Base-by-base conservation (phyloP, 2,888 invertebrate species). In the Pseudoips prasinana region DNA sequence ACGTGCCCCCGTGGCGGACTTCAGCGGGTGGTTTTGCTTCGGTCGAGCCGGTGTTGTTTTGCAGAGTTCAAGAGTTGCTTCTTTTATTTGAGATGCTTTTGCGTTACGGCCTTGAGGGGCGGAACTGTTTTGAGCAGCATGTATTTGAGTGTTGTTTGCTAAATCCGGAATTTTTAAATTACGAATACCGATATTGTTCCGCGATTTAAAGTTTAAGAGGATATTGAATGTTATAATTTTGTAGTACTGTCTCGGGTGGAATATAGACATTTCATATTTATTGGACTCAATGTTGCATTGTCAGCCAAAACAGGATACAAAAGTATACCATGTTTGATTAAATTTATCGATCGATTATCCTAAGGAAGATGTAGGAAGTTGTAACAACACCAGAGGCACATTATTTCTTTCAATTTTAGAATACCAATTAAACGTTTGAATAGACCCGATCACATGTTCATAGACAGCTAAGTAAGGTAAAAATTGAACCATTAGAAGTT, bases 11-110 rank as follows among this genome's bases (percentile, higher is more conserved):
- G 50, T 50, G 43, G 64, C 69, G 75, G 80, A 82, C 87, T 87
- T 87, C 87, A 82, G 79, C 88, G 87, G 87, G 88, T 84, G 88
- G 88, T 84, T 85, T 77, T 84, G 86, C 85, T 83, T 86, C 83
- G 88, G 87, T 85, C 76, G 84, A 70, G 64, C 69, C 74, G 73
- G 79, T 84, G 85, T 88, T 87, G 87, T 88, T 86, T 88, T 86
- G 83, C 79, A 81, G 77, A 79, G 85, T 83, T 88, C 84, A 87
- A 87, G 87, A 86, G 88, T 66, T 61, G 74, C 80, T 85, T 75
- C 88, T 86, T 85, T 88, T 87, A 86, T 88, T 88, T 84, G 82
- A 84, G 79, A 83, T 78, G 82, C 75, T 83, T 79, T 85, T 79
- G 73, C 79, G 75, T 71, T 82, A 68, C 79, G 77, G 82, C 83